These are phyloP conservation scores for Anastrepha obliqua DNA, from an alignment of 1,140 invertebrate genomes.

Conservation along the genomic window DNA sequence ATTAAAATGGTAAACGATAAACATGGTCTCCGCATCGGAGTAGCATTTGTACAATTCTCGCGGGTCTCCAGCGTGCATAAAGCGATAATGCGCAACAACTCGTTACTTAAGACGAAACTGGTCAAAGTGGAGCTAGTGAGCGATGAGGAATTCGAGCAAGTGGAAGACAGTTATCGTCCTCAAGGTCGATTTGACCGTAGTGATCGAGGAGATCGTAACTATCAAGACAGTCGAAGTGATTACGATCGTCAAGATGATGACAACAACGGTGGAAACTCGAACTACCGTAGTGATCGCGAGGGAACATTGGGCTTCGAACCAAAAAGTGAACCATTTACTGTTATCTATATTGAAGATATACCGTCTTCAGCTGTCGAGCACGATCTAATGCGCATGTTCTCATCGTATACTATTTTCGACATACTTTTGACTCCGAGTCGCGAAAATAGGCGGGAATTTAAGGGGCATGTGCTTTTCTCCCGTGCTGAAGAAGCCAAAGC, in stretches of 20 bases:
- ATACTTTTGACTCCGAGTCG: constrained; percentile 80
- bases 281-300: neutral
- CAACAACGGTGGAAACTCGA: constrained; percentile 12
- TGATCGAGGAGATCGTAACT: constrained; percentile 8
- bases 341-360: constrained; percentile 81
- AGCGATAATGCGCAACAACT: constrained; percentile 80
- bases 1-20: constrained; percentile 90
- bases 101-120: constrained; percentile 78
- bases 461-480: constrained; percentile 85
- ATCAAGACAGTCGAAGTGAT: constrained; percentile 38
- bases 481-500: constrained; percentile 81
- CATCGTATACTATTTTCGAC: constrained; percentile 82
- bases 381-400: constrained; percentile 86
- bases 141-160: constrained; percentile 68
- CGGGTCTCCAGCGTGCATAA: constrained; percentile 81
- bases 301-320: constrained; percentile 8
- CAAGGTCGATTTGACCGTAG: constrained; percentile 43
- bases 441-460: constrained; percentile 76
- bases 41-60: constrained; percentile 86
- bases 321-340: constrained; percentile 72
- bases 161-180: constrained; percentile 62
- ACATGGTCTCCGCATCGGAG: constrained; percentile 85
- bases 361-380: constrained; percentile 85
- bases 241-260: constrained; percentile 38
- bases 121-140: constrained; percentile 64